Evolutionary conservation across 2,113 vertebrate genomes (phyloP).

Genomic region (Amphiprion percula): DNA sequence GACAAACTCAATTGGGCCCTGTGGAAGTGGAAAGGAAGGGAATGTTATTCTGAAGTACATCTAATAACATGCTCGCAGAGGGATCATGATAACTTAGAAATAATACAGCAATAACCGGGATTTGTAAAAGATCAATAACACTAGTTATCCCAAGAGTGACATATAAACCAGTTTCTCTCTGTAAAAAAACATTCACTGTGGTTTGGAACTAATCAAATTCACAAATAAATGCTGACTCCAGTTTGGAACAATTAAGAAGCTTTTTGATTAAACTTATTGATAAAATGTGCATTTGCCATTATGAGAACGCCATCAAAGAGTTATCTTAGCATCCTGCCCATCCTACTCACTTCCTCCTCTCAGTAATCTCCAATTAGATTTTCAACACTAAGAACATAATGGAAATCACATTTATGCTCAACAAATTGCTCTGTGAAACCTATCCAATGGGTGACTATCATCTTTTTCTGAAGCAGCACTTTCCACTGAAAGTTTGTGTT

Average conservation of each 20-base stretch:
- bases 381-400: slow-evolving; percentile 62
- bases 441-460: slow-evolving; percentile 5
- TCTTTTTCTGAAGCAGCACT: slow-evolving; percentile 6
- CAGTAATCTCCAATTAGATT: slow-evolving; percentile 55
- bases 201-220: slow-evolving; percentile 65
- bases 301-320: slow-evolving; percentile 50
- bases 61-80: neutral
- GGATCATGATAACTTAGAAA: slow-evolving; percentile 28
- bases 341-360: slow-evolving; percentile 54
- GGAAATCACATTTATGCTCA: slow-evolving; percentile 29
- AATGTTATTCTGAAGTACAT: slow-evolving; percentile 20
- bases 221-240: slow-evolving; percentile 55
- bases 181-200: slow-evolving; percentile 31
- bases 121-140: slow-evolving; percentile 23
- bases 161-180: slow-evolving; percentile 21
- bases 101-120: slow-evolving; percentile 7
- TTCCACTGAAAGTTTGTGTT: neutral
- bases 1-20: slow-evolving; percentile 31
- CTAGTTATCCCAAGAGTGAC: slow-evolving; percentile 10
- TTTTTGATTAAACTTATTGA: slow-evolving; percentile 72
- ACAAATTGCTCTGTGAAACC: slow-evolving; percentile 34
- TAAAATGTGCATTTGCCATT: slow-evolving; percentile 67
- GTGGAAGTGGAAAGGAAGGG: neutral
- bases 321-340: slow-evolving; percentile 54
- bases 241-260: slow-evolving; percentile 66